phyloP scores from a whole-genome alignment of 1,140 invertebrate species.

The Drosophila triauraria region DNA sequence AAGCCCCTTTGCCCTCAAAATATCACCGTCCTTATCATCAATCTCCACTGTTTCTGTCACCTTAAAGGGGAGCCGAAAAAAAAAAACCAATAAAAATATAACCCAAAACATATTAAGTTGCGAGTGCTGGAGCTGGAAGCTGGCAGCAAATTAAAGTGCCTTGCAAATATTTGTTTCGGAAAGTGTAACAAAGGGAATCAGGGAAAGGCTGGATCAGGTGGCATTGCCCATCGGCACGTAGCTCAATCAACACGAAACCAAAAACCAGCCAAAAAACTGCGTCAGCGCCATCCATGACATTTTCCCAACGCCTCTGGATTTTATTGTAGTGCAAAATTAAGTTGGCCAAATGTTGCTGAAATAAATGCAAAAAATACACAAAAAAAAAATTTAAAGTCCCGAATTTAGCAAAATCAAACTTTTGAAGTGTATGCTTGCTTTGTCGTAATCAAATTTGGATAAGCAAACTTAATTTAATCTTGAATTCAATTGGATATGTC shows the following conservation, averaged over 20 bases:
- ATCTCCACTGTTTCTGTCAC: constrained; percentile 9
- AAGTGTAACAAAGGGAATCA: constrained; percentile 15
- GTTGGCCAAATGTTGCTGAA: constrained; percentile 30
- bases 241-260: constrained; percentile 55
- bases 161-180: constrained; percentile 65
- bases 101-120: constrained; percentile 48
- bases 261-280: constrained; percentile 14
- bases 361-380: not conserved
- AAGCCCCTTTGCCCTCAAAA: constrained; percentile 34
- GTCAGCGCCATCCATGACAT: not conserved
- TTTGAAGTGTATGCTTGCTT: not conserved
- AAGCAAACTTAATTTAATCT: constrained; percentile 34
- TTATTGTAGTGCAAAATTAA: constrained; percentile 58
- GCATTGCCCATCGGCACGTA: constrained; percentile 62
- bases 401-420: not conserved
- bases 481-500: constrained; percentile 11
- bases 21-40: constrained; percentile 30
- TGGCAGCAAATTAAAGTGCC: constrained; percentile 64
- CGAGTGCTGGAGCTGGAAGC: not conserved
- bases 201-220: constrained; percentile 15
- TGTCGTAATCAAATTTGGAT: constrained; percentile 16
- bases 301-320: not conserved
- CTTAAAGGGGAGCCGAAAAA: constrained; percentile 18
- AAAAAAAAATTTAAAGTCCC: not conserved
- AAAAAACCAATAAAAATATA: constrained; percentile 15